Evolutionary conservation across 2,113 vertebrate species (phyloP), one percentile per base, ranked within the genome.

Genomic region (Rhinoderma darwinii): DNA sequence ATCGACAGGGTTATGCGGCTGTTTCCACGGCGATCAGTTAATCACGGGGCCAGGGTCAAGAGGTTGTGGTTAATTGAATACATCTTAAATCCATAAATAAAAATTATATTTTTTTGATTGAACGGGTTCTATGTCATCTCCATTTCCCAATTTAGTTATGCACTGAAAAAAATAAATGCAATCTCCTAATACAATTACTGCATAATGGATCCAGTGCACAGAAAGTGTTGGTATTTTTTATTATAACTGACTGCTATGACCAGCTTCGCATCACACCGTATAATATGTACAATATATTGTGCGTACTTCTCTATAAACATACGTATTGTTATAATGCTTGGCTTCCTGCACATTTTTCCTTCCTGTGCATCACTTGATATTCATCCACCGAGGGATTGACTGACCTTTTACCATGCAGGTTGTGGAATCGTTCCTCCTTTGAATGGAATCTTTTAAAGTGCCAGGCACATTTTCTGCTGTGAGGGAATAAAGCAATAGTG

Each of bases 381-480:
- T 59, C 35, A 15, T 20, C 51, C 77, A 51, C 77, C 6, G 77
- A n/a, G 77, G 76, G 76, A 54, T 56, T 79, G 37, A 35, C 50
- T 80, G 77, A 80, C 50, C 77, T 80, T 80, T 72, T 37, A 59
- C 32, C 77, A 56, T 59, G 32, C 50, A 80, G 51, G 50, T 56
- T 59, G 47, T 59, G 30, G 10, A 56, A 54, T 54, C 44, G 20
- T 14, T 79, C 32, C 27, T 54, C 14, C 47, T 22, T 54, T 32
- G 77, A 17, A 59, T 41, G 20, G 32, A 22, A 59, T 37, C 35
- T 35, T 37, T 79, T 35, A 79, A 56, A 51, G 50, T n/a, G 77
- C 10, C 35, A 37, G 35, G 50, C 32, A 56, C 17, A 20, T 79
- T 18, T 37, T n/a, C 50, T 79, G 63, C 30, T 47, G 41, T 32